These are phyloP conservation scores for Eristalis pertinax DNA, from an alignment of 2,888 invertebrate species.

Conservation along the genomic window DNA sequence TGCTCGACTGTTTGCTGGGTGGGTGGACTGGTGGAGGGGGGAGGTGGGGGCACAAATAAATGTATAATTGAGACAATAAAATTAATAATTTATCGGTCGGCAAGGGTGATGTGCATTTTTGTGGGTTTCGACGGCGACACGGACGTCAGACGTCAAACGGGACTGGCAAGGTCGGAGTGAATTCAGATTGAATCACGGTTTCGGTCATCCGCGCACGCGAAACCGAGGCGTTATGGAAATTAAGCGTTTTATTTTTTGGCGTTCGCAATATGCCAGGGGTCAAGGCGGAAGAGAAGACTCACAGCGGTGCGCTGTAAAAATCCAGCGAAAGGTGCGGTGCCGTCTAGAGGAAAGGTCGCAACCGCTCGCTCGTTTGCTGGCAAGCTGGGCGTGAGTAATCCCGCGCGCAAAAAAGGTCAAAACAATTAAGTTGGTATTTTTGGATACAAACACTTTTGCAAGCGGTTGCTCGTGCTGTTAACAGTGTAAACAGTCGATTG, in stretches of 20 bases:
- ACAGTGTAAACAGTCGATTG: neutral
- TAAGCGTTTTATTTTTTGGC: neutral
- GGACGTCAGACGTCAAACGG: constrained; percentile 31
- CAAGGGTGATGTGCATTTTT: constrained; percentile 39
- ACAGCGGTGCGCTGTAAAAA: neutral
- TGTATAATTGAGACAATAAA: constrained; percentile 45
- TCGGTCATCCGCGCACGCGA: constrained; percentile 6
- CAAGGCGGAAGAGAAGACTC: constrained; percentile 8
- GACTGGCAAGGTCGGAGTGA: constrained; percentile 43
- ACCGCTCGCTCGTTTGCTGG: neutral
- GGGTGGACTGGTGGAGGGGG: neutral
- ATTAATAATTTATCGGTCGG: constrained; percentile 55
- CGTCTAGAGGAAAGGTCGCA: neutral
- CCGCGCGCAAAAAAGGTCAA: neutral
- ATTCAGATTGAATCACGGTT: neutral
- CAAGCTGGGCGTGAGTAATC: neutral
- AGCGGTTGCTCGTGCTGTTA: neutral
- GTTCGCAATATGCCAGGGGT: constrained; percentile 30
- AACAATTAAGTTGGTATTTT: neutral
- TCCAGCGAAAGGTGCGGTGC: neutral
- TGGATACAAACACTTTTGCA: neutral
- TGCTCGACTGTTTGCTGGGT: neutral
- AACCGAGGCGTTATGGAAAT: constrained; percentile 21
- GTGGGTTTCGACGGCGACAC: constrained; percentile 11
- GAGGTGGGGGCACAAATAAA: constrained; percentile 1